phyloP scores from a whole-genome alignment of 92 coral and sea anemone genomes.

The Desmophyllum pertusum region DNA sequence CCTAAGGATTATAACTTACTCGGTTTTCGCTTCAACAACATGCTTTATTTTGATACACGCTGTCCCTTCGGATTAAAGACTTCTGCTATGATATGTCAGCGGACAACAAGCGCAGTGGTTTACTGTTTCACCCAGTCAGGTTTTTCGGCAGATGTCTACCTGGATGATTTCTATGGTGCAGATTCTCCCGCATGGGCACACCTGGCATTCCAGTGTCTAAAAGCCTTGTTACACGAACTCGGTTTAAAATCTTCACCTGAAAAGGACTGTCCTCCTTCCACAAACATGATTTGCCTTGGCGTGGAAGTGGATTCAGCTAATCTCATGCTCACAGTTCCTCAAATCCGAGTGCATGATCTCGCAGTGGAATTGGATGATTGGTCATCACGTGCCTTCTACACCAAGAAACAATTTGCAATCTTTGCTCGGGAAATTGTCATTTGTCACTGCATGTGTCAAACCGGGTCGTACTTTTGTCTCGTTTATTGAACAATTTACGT shows the following conservation, averaged over 20 bases:
- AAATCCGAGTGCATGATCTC: slow-evolving; percentile 1
- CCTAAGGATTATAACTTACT: slow-evolving; percentile 18
- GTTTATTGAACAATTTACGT: slow-evolving; percentile 22
- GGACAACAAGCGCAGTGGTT: slow-evolving; percentile 43
- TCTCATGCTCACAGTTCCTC: slow-evolving; percentile 4
- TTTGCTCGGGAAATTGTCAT: slow-evolving; percentile 32
- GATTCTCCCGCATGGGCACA: slow-evolving; percentile 5
- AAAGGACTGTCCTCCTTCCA: slow-evolving; percentile 25
- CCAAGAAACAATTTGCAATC: slow-evolving; percentile 15
- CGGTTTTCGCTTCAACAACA: slow-evolving; percentile 7
- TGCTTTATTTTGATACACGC: slow-evolving; percentile 19
- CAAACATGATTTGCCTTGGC: slow-evolving; percentile 29
- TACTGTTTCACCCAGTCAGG: slow-evolving; percentile 24
- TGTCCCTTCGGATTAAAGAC: slow-evolving; percentile 29
- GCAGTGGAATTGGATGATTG: not conserved
- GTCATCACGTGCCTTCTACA: slow-evolving; percentile 8
- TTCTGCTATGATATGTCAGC: too few species aligned
- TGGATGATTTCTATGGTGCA: slow-evolving; percentile 43
- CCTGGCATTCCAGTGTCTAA: slow-evolving; percentile 12
- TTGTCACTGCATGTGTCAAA: too few species aligned
- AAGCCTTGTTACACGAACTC: slow-evolving; percentile 2
- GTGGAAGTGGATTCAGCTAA: slow-evolving; percentile 21
- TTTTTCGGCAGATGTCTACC: slow-evolving; percentile 30
- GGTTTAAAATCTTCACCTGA: slow-evolving; percentile 17
- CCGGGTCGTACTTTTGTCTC: slow-evolving; percentile 19